Evolutionary conservation across 2,888 invertebrate genomes (phyloP).

Genomic region (Blastobasis adustella): DNA sequence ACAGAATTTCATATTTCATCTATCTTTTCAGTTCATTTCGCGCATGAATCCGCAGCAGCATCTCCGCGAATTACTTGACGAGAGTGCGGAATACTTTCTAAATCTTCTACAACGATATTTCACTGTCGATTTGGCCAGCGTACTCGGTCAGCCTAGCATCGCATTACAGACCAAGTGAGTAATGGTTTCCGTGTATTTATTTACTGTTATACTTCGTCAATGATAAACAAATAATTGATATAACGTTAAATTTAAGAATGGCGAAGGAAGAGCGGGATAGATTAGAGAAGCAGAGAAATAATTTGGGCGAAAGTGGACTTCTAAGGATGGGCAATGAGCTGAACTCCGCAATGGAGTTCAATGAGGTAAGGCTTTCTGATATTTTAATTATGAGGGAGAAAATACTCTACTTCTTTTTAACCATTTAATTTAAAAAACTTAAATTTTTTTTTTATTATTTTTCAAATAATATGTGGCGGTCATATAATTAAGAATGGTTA

Average conservation of each 20-base stretch:
- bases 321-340: slow-evolving; percentile 76
- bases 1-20: neutral
- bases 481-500: too few species aligned
- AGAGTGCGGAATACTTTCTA: slow-evolving; percentile 82
- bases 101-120: slow-evolving; percentile 80
- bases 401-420: too few species aligned
- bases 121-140: slow-evolving; percentile 74
- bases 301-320: slow-evolving; percentile 81
- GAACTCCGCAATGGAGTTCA: slow-evolving; percentile 81
- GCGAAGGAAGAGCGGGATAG: slow-evolving; percentile 83
- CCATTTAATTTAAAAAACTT: too few species aligned
- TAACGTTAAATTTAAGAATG: slow-evolving; percentile 58
- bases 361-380: slow-evolving; percentile 74
- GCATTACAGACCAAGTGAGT: slow-evolving; percentile 51
- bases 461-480: too few species aligned
- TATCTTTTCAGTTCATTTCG: slow-evolving; percentile 72
- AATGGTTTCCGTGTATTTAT: neutral
- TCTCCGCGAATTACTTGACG: slow-evolving; percentile 75
- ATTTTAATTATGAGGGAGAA: slow-evolving; percentile 1
- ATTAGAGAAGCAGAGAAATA: slow-evolving; percentile 77
- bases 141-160: slow-evolving; percentile 76
- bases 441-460: too few species aligned
- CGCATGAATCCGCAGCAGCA: slow-evolving; percentile 81
- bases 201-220: too few species aligned
- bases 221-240: too few species aligned